phyloP scores from a whole-genome alignment of 2,797 vertebrate genomes.

The Enteromius anoplus region DNA sequence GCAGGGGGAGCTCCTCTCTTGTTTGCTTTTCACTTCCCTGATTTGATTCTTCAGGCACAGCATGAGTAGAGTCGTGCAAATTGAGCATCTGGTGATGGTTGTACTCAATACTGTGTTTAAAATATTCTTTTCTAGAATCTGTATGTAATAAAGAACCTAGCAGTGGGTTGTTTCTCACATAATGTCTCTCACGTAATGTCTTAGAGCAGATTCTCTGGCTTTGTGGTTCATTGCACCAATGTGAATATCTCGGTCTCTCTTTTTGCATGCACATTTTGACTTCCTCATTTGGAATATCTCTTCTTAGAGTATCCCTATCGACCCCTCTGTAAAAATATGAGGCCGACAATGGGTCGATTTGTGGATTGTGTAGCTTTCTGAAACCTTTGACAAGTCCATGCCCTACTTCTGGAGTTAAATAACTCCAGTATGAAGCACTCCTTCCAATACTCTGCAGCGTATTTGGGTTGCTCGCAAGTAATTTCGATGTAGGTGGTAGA shows the following conservation, averaged over 20 bases:
- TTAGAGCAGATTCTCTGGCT: conserved; percentile 25
- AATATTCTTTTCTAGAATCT: conserved; percentile 10
- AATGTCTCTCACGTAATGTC: conserved; percentile 38
- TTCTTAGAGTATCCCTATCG: conserved; percentile 20
- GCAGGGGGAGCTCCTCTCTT: conserved; percentile 45
- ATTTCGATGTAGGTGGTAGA: conserved; percentile 11
- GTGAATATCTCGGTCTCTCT: conserved; percentile 5
- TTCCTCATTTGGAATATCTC: conserved; percentile 15
- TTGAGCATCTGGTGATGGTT: conserved; percentile 29
- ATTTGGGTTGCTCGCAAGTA: conserved; percentile 6
- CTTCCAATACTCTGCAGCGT: conserved; percentile 20
- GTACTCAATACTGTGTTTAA: conserved; percentile 21
- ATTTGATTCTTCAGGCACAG: conserved; percentile 23
- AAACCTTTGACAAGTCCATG: conserved; percentile 35
- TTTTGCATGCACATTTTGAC: conserved; percentile 19
- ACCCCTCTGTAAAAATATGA: conserved; percentile 36
- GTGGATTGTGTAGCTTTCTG: conserved; percentile 20
- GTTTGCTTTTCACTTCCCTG: conserved; percentile 10
- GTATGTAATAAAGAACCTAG: conserved; percentile 20
- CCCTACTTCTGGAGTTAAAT: conserved; percentile 30
- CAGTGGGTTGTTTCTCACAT: conserved; percentile 20
- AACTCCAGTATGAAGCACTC: conserved; percentile 37
- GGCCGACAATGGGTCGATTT: conserved; percentile 31
- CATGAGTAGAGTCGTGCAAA: conserved; percentile 10
- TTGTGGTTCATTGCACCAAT: conserved; percentile 41